These are phyloP conservation scores for Drosophila jambulina DNA, from an alignment of 1,140 invertebrate species.

Conservation along the genomic window DNA sequence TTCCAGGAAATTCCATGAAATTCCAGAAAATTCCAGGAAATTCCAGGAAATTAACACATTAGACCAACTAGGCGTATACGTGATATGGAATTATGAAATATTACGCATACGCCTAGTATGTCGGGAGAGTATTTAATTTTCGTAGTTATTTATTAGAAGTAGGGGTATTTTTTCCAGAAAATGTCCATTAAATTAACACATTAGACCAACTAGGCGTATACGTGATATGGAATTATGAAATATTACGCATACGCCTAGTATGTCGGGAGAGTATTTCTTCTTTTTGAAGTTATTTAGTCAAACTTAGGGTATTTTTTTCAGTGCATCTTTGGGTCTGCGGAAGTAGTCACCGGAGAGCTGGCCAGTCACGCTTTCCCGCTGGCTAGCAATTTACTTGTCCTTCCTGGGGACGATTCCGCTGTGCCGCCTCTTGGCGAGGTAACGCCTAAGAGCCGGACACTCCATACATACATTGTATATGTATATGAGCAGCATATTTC, in stretches of 20 bases:
- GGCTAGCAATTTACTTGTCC: slow-evolving; percentile 59
- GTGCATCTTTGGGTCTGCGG: slow-evolving; percentile 6
- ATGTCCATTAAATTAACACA: too few species aligned
- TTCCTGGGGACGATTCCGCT: slow-evolving; percentile 14
- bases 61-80: neutral
- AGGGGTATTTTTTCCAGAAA: neutral
- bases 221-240: neutral
- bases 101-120: neutral
- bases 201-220: neutral
- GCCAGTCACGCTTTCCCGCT: slow-evolving; percentile 35
- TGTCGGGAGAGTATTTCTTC: neutral
- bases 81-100: neutral
- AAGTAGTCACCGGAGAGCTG: slow-evolving; percentile 21
- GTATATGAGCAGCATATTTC: slow-evolving; percentile 76
- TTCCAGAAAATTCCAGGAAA: too few species aligned
- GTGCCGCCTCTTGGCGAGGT: slow-evolving; percentile 40
- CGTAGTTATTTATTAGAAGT: neutral
- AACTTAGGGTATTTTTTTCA: neutral
- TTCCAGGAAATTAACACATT: too few species aligned
- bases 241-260: neutral
- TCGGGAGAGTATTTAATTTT: neutral
- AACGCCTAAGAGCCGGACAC: slow-evolving; percentile 50
- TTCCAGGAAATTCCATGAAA: too few species aligned
- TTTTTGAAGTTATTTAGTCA: neutral
- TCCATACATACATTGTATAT: slow-evolving; percentile 48